A percentile compares a stretch with the other conserved stretches of the same genome.
phyloP scores from a whole-genome alignment of 1,140 invertebrate genomes.

The Brachionus calyciflorus region DNA sequence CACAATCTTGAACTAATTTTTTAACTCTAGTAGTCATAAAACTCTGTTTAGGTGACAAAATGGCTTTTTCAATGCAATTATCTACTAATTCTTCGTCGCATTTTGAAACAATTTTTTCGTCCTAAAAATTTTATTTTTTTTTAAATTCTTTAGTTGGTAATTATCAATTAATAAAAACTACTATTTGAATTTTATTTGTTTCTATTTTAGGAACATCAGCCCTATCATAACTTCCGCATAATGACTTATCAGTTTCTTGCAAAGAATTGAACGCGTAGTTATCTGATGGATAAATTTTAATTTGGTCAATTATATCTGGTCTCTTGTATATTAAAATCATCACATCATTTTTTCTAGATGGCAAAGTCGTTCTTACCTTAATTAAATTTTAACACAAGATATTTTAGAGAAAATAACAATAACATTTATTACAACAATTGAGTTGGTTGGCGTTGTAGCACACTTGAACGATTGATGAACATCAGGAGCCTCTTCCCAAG shows the following conservation, averaged over 20 bases:
- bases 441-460: neutral
- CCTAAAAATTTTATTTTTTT: too few relatives aligned
- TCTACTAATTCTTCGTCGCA: neutral
- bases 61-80: neutral
- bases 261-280: neutral
- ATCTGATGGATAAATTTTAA: slow-evolving; percentile 18
- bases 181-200: neutral
- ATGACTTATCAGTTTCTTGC: slow-evolving; percentile 10
- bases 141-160: too few relatives aligned
- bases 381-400: too few relatives aligned
- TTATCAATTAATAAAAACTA: too few relatives aligned
- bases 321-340: slow-evolving; percentile 8
- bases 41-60: neutral
- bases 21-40: neutral
- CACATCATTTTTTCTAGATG: slow-evolving; percentile 12
- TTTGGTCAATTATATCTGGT: neutral
- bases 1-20: slow-evolving; percentile 15
- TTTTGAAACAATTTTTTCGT: neutral
- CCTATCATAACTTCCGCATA: neutral
- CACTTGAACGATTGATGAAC: slow-evolving; percentile 1
- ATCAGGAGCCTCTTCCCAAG: neutral
- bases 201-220: neutral
- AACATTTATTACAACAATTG: neutral
- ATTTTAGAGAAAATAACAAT: neutral
- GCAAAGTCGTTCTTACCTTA: slow-evolving; percentile 5